Conservation (phyloP, 2,113 vertebrate species). For the Stercorarius parasiticus region DNA sequence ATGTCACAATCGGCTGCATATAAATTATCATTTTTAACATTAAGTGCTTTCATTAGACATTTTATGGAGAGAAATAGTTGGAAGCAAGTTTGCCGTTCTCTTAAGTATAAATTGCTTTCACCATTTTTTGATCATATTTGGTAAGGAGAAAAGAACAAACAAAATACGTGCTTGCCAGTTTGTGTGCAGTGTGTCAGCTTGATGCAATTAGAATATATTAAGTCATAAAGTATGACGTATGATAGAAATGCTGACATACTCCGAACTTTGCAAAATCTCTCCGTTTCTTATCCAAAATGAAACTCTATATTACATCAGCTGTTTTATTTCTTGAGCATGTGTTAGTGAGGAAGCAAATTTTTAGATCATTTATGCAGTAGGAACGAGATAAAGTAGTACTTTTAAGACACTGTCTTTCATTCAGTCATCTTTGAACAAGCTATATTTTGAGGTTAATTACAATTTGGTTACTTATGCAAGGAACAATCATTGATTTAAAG, state of each 20-base stretch:
- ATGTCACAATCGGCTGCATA: not conserved
- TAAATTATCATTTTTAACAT: slow-evolving; percentile 17
- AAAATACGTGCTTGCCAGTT: not conserved
- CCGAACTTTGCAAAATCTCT: not conserved
- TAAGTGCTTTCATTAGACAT: slow-evolving; percentile 1
- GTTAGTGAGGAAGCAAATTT: slow-evolving; percentile 1
- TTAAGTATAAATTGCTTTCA: not conserved
- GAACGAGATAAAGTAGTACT: slow-evolving; percentile 49
- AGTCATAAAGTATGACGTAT: slow-evolving; percentile 3
- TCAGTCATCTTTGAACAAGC: slow-evolving; percentile 47
- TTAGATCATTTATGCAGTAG: not conserved
- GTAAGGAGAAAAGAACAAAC: slow-evolving; percentile 25
- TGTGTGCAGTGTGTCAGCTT: not conserved
- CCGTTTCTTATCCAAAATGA: not conserved
- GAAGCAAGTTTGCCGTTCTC: not conserved
- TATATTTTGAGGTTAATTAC: slow-evolving; percentile 60
- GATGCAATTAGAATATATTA: slow-evolving; percentile 3
- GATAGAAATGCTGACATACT: not conserved
- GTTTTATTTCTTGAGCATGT: not conserved
- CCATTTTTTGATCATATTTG: slow-evolving; percentile 50
- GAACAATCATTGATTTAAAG: slow-evolving; percentile 53
- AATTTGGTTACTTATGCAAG: slow-evolving; percentile 47
- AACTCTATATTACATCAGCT: not conserved
- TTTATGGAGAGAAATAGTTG: not conserved
- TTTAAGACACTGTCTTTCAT: slow-evolving; percentile 45